Conservation (phyloP, 2,797 vertebrate genomes). For the Danio kyathit region DNA sequence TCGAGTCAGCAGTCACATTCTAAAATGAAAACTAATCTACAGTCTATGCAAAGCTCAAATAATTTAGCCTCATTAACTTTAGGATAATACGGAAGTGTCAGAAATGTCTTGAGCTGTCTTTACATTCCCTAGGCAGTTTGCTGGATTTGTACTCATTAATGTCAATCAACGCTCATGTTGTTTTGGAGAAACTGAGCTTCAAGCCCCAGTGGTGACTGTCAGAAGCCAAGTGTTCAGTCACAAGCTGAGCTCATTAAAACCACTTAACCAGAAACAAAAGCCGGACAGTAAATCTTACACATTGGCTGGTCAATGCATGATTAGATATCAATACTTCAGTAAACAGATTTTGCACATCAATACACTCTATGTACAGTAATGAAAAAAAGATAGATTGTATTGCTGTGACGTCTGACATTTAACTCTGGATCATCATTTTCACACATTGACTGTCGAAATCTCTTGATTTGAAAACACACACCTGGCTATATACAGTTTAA, state of each 20-base stretch:
- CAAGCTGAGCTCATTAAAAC: not conserved
- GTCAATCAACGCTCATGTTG: conserved; percentile 15
- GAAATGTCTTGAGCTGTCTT: not conserved
- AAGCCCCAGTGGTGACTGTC: not conserved
- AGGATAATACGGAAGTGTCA: not conserved
- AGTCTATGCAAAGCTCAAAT: not conserved
- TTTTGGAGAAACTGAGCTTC: not conserved
- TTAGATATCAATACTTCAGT: not conserved
- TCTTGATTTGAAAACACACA: too few relatives aligned
- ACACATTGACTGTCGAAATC: too few relatives aligned
- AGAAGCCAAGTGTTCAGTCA: not conserved
- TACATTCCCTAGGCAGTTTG: not conserved
- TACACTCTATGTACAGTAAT: too few relatives aligned
- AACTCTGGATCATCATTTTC: too few relatives aligned
- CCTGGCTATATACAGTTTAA: too few relatives aligned
- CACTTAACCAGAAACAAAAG: conserved; percentile 2
- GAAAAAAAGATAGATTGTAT: too few relatives aligned
- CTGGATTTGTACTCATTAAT: conserved; percentile 13
- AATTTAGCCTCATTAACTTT: not conserved
- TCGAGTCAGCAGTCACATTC: not conserved
- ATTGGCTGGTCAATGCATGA: not conserved
- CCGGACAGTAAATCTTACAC: not conserved
- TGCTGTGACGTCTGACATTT: too few relatives aligned
- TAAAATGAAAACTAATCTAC: not conserved
- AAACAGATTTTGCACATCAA: too few relatives aligned